These are phyloP conservation scores for Temnopleurus reevesii DNA, from an alignment of 53 echinoderm and acorn worm genomes.

Conservation along the genomic window DNA sequence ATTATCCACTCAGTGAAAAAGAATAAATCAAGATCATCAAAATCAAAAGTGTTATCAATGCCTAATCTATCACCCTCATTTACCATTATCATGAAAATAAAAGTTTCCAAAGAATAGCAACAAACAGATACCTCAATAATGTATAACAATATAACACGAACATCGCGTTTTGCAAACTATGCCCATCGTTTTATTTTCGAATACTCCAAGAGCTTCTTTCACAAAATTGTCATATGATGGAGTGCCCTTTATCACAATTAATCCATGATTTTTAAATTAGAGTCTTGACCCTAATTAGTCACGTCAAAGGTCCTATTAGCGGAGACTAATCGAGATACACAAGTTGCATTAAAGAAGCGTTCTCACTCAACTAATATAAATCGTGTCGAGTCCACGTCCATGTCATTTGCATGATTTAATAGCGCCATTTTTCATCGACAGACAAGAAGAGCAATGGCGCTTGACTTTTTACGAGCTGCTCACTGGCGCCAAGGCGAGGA, in stretches of 20 bases:
- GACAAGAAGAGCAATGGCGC: conserved; percentile 58
- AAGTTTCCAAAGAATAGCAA: no score
- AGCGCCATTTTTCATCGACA: conserved; percentile 62
- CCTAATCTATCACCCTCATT: no score
- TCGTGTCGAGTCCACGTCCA: conserved; percentile 62
- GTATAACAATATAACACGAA: no score
- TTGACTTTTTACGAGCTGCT: conserved; percentile 56
- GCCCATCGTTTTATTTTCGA: not conserved
- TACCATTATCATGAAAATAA: no score
- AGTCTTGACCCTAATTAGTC: not conserved
- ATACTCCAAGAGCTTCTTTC: not conserved
- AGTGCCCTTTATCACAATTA: conserved; percentile 6
- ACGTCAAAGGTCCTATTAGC: conserved; percentile 35
- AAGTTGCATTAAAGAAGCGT: conserved; percentile 31
- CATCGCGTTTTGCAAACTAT: not conserved
- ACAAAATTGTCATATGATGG: not conserved
- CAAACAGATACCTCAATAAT: no score
- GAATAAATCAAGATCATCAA: no score
- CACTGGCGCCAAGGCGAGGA: conserved; percentile 57
- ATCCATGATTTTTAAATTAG: not conserved
- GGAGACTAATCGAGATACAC: conserved; percentile 25
- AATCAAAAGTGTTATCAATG: no score
- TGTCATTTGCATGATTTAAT: conserved; percentile 62
- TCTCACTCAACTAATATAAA: conserved; percentile 57
- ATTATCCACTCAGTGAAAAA: no score